Evolutionary conservation across 2,888 invertebrate species (phyloP), one percentile per base, ranked within the genome.

Genomic region (Oligia fasciuncula): DNA sequence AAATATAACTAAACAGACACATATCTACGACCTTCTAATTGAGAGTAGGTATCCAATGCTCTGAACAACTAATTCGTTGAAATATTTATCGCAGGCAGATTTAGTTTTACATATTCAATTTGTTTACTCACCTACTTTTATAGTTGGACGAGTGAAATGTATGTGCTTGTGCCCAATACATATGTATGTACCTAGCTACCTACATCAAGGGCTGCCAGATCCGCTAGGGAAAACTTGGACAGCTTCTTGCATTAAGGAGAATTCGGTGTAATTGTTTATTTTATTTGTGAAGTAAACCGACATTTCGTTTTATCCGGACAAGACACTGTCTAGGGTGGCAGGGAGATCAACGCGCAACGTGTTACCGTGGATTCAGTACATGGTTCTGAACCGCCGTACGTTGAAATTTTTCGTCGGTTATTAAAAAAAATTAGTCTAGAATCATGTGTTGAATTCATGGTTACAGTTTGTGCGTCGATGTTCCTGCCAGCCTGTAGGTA

Each of bases 111-210:
- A 80, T 74, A 40, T 81, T 60, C 13, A 77, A 78, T 79, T 76
- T 87, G 82, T 87, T 87, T 85, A 74, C 60, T 85, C 68, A 75
- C 80, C 80, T 82, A 87, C 75, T 82, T 84, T 68, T 73, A 67
- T 79, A 78, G 67, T 19, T 68, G 65, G 71, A 60, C 13, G 60
- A 76, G 73, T 73, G 67, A 77, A 85, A 77, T 76, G 29, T 75
- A 40, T 40, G 40, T 54, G 29, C 17, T 40, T 73, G 68, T 68
- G 57, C 76, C 66, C 54, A 60, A 76, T 66, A 74, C 29, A 72
- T 72, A 60, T 35, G 19, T 67, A 74, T 57, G 29, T 13, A 65
- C 11, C 40, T 70, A 83, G 13, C 0, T 81, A 46, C 29, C 29
- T 49, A 49, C 40, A 17, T 57, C 40, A 35, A 79, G 51, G 40